Evolutionary conservation across 1,140 invertebrate genomes (phyloP), one percentile per base, ranked within the genome.

Genomic region (Caenorhabditis tropicalis): DNA sequence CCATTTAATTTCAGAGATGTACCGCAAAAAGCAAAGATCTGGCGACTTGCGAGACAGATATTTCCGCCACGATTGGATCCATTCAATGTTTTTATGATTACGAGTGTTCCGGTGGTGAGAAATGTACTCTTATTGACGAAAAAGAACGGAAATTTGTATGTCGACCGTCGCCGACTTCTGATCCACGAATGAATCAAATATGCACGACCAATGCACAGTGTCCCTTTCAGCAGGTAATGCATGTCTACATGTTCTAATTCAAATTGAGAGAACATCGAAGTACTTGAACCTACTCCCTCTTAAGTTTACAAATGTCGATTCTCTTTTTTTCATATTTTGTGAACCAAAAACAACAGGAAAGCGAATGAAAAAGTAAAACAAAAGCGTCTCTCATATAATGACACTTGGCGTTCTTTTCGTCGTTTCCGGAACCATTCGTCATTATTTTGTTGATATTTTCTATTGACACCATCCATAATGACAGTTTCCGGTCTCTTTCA

Each of bases 91-190:
- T 84, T 31, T 84, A 74, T 27, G 83, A 84, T 39, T 84, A 80
- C 33, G 83, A 84, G 33, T 84, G 83, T 27, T 84, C 83, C 24
- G 83, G 83, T 16, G 83, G 83, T 12, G 83, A 84, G 65, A 84
- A 80, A 43, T 84, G 83, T 19, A 70, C 65, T 16, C 43, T 56
- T 80, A 49, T 84, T 27, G 39, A 84, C n/a, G 79, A 39, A 2
- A 46, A 43, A n/a, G 27, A 51, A 21, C 43, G 49, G 21, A 53
- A 43, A 24, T 84, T 84, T 33, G 58, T 65, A 2, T 84, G 83
- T 58, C 83, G 83, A n/a, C 31, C 79, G 16, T 70, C 83, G 27
- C 39, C 70, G 36, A 43, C 65, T 36, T 51, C 83, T 36, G 83
- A 84, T 80, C 83, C 83, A 27, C 43, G 83, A 0, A 39, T 51